These are phyloP conservation scores for Heliconius hermathena DNA, from an alignment of 1,140 invertebrate genomes.

Conservation along the genomic window DNA sequence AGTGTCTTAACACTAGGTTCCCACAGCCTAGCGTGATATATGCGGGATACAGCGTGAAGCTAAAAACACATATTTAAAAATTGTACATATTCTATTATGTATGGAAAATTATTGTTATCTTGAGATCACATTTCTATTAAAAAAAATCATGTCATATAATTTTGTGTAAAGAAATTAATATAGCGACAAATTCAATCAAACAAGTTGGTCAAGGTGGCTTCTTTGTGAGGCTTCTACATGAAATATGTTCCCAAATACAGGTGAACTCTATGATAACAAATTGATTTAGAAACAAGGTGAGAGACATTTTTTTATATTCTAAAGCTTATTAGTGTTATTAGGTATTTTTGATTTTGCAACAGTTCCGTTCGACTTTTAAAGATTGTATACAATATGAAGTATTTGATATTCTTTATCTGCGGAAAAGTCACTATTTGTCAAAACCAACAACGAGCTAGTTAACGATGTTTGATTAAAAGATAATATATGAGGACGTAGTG, in stretches of 20 bases:
- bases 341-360: not conserved
- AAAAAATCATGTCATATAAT: not conserved
- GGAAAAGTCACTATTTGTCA: not conserved
- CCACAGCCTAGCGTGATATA: no score
- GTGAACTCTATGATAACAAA: not conserved
- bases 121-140: no score
- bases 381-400: not conserved
- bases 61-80: no score
- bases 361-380: not conserved
- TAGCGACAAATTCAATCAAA: not conserved
- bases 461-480: not conserved
- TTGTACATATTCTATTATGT: no score
- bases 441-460: not conserved
- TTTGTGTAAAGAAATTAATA: not conserved
- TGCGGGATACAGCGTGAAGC: no score
- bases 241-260: not conserved
- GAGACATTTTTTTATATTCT: not conserved
- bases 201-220: not conserved
- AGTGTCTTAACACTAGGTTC: no score
- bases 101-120: no score
- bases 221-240: not conserved
- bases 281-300: not conserved
- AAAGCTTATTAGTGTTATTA: not conserved
- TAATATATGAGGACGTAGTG: not conserved
- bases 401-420: not conserved